A percentile compares a stretch with the other conserved stretches of the same genome.
These are phyloP conservation scores for Formicarius rufipectus DNA, from an alignment of 2,113 vertebrate species.

Conservation along the genomic window DNA sequence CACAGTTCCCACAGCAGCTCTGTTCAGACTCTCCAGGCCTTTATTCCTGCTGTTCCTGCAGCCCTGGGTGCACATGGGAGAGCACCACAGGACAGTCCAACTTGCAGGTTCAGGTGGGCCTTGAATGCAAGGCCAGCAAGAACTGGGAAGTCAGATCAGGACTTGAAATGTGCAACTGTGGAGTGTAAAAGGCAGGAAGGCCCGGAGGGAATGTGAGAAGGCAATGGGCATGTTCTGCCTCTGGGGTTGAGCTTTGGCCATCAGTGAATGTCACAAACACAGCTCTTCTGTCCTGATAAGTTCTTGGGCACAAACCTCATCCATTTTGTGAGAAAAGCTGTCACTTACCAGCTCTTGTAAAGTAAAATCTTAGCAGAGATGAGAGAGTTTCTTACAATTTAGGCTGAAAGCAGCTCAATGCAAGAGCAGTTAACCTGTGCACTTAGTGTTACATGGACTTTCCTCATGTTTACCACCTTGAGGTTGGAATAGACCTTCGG, in stretches of 20 bases:
- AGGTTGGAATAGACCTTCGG: background rate
- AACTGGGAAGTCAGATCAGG: background rate
- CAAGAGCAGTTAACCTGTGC: background rate
- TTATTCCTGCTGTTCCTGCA: background rate
- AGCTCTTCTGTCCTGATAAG: background rate
- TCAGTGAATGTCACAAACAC: background rate
- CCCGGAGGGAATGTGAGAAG: background rate
- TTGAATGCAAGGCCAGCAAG: background rate
- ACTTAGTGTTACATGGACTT: background rate
- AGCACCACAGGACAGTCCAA: background rate
- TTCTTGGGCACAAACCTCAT: background rate
- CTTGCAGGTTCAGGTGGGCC: background rate
- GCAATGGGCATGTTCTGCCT: background rate
- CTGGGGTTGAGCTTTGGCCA: background rate
- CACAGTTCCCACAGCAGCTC: background rate
- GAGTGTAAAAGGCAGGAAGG: background rate
- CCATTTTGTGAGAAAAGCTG: background rate
- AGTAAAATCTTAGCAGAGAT: background rate
- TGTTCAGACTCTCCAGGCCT: background rate
- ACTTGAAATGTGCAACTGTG: background rate
- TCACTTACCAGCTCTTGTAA: background rate
- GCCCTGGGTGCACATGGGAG: background rate
- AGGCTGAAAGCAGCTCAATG: background rate
- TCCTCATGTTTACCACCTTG: fast-evolving
- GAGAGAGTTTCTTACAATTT: background rate